Conservation (phyloP, 2,888 invertebrate species). For the Nephrotoma appendiculata region DNA sequence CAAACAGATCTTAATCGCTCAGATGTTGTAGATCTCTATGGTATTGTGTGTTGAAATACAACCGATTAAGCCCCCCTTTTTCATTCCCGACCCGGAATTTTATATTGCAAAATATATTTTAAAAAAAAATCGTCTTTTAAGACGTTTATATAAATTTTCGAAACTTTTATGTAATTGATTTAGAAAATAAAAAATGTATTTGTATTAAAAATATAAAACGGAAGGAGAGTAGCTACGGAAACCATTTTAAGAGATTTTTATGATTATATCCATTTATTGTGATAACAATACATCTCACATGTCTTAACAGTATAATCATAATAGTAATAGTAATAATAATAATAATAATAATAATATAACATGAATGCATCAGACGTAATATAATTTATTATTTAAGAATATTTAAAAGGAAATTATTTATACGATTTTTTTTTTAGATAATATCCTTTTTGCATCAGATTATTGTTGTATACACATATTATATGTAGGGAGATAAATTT, state of each 20-base stretch:
- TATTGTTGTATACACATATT: background rate
- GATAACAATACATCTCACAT: background rate
- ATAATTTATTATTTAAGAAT: background rate
- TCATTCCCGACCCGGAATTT: background rate
- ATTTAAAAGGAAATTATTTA: background rate
- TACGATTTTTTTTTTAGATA: background rate
- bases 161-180: background rate
- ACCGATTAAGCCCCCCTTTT: background rate
- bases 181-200: background rate
- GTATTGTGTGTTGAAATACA: background rate
- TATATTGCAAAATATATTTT: background rate
- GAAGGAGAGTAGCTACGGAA: background rate
- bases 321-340: background rate
- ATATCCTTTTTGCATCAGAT: background rate
- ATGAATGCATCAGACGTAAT: background rate
- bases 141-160: background rate
- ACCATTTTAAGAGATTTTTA: background rate
- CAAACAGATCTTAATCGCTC: background rate
- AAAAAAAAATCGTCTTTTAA: background rate
- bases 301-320: background rate
- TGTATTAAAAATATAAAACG: background rate
- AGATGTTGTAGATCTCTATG: background rate
- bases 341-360: background rate
- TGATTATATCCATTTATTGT: background rate
- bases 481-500: background rate